These are phyloP conservation scores for Coracias cyanogaster DNA, from an alignment of 2,797 vertebrate genomes.

Conservation along the genomic window DNA sequence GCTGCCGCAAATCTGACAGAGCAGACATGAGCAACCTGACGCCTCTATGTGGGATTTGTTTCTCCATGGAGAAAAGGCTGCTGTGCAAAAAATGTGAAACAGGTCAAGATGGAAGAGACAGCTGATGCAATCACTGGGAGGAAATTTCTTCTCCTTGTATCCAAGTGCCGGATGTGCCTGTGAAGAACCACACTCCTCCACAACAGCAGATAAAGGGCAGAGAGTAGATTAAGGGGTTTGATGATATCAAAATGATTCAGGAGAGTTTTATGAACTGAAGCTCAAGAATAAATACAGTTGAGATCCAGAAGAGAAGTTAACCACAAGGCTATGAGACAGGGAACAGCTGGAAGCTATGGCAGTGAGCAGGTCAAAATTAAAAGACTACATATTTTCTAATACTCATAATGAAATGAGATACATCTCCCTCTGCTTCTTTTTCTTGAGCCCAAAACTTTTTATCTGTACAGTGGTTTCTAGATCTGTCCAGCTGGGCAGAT, in stretches of 20 bases:
- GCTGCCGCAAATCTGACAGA: not conserved
- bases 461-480: not conserved
- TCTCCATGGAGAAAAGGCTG: not conserved
- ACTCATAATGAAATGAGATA: not conserved
- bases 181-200: accelerated
- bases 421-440: not conserved
- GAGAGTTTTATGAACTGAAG: not conserved
- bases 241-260: not conserved
- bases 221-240: not conserved
- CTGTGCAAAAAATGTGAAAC: not conserved
- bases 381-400: not conserved
- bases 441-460: not conserved
- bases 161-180: not conserved
- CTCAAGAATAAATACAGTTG: not conserved
- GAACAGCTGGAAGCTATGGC: not conserved
- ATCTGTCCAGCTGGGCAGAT: not conserved
- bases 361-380: not conserved
- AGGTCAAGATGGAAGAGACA: not conserved
- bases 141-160: not conserved
- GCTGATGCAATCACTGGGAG: not conserved
- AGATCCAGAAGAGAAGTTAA: not conserved
- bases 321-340: not conserved
- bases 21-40: not conserved
- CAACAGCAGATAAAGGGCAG: not conserved
- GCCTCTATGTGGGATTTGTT: not conserved